phyloP scores from a whole-genome alignment of 2,888 invertebrate genomes.

The Hyles lineata region DNA sequence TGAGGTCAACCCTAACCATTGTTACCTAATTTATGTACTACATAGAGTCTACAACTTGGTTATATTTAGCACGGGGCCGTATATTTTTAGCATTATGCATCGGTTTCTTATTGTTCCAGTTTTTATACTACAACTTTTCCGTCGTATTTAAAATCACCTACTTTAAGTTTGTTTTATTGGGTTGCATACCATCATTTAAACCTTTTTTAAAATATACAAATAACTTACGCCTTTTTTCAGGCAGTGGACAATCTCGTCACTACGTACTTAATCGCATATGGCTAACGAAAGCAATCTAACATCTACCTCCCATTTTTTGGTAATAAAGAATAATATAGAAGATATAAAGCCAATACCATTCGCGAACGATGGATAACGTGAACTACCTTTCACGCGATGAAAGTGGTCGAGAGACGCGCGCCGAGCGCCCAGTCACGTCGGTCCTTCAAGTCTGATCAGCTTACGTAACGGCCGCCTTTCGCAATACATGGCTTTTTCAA shows the following conservation, averaged over 20 bases:
- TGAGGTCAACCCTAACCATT: not conserved
- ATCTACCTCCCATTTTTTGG: not conserved
- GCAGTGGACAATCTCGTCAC: too few species aligned
- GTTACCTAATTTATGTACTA: not conserved
- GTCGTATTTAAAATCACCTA: too few species aligned
- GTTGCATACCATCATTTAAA: too few species aligned
- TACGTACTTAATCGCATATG: too few species aligned
- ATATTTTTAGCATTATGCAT: too few species aligned
- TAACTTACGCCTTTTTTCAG: too few species aligned
- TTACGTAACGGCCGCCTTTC: conserved; percentile 11
- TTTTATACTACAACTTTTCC: not conserved
- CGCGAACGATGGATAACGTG: not conserved
- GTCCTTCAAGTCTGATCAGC: conserved; percentile 25
- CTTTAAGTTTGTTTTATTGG: too few species aligned
- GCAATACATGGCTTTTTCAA: conserved; percentile 8
- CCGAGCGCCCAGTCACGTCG: conserved; percentile 26
- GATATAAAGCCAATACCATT: not conserved
- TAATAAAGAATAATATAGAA: not conserved
- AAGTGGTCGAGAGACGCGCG: conserved; percentile 18
- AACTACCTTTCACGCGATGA: conserved; percentile 23
- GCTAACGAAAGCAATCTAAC: too few species aligned
- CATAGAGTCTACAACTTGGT: too few species aligned
- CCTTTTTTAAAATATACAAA: too few species aligned
- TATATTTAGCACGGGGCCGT: too few species aligned
- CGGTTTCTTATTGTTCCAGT: not conserved